These are phyloP conservation scores for Microchrysa polita DNA, from an alignment of 2,888 invertebrate genomes.

Conservation along the genomic window DNA sequence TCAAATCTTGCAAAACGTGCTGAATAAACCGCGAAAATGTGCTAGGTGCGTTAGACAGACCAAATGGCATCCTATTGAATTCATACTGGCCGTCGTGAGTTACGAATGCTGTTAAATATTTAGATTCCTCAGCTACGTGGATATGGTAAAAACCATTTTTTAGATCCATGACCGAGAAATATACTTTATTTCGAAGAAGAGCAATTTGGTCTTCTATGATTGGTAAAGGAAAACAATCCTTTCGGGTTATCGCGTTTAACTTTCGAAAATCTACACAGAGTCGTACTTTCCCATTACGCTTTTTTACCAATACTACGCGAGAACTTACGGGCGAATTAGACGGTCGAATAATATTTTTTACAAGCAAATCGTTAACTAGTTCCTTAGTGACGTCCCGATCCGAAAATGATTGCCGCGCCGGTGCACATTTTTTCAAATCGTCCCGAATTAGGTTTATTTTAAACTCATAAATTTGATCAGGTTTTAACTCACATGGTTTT, in stretches of 20 bases:
- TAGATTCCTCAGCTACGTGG: neutral
- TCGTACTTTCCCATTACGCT: neutral
- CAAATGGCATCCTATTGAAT: neutral
- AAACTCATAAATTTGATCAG: neutral
- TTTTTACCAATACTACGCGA: neutral
- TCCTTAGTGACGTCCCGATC: neutral
- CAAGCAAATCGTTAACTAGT: neutral
- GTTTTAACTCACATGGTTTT: neutral
- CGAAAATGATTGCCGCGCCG: neutral
- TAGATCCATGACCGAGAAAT: neutral
- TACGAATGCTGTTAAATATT: neutral
- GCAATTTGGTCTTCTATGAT: constrained; percentile 57
- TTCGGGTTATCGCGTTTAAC: constrained; percentile 55
- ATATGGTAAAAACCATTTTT: constrained; percentile 10
- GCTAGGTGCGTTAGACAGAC: neutral
- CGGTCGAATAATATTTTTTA: neutral
- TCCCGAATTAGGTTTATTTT: neutral
- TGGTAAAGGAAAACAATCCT: neutral
- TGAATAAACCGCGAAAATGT: neutral
- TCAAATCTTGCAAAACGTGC: neutral
- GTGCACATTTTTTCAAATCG: neutral
- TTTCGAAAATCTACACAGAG: neutral
- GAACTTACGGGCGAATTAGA: neutral
- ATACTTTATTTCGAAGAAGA: neutral
- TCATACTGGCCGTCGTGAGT: neutral